A percentile compares a stretch with the other conserved stretches of the same genome.
phyloP scores from a whole-genome alignment of 2,888 invertebrate genomes.

The Clostera curtula region DNA sequence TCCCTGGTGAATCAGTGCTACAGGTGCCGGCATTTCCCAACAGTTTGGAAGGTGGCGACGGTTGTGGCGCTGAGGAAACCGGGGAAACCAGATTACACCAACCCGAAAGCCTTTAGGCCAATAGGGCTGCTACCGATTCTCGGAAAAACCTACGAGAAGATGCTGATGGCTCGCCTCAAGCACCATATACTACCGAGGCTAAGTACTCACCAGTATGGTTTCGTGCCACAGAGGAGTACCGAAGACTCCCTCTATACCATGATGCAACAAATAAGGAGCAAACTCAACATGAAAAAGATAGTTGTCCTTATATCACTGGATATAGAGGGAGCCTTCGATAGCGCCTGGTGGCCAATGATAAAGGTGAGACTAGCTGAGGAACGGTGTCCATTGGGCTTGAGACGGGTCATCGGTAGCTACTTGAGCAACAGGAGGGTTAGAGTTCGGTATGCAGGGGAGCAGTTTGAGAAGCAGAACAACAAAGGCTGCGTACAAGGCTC shows the following conservation, averaged over 20 bases:
- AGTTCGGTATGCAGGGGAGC: neutral
- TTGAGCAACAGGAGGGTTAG: neutral
- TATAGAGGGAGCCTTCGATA: neutral
- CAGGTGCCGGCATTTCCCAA: neutral
- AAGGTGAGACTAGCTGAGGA: neutral
- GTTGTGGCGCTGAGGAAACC: conserved; percentile 4
- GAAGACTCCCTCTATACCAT: neutral
- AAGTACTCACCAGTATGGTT: too few relatives aligned
- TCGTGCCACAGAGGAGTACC: too few relatives aligned
- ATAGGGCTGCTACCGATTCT: conserved; percentile 5
- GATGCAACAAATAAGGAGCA: neutral
- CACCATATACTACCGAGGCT: neutral
- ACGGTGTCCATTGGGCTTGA: neutral
- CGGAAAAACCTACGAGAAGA: neutral
- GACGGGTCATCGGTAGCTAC: neutral
- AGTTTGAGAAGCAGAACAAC: neutral
- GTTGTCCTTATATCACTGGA: neutral
- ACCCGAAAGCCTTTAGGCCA: conserved; percentile 3
- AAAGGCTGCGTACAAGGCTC: conserved; percentile 7
- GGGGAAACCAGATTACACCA: conserved; percentile 1
- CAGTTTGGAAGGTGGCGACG: conserved; percentile 3
- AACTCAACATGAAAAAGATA: neutral
- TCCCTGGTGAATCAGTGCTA: conserved; percentile 2
- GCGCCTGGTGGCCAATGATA: conserved; percentile 1
- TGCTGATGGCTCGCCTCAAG: neutral